A percentile compares a stretch with the other conserved stretches of the same genome.
phyloP scores from a whole-genome alignment of 2,113 vertebrate genomes.

The Gambusia holbrooki region DNA sequence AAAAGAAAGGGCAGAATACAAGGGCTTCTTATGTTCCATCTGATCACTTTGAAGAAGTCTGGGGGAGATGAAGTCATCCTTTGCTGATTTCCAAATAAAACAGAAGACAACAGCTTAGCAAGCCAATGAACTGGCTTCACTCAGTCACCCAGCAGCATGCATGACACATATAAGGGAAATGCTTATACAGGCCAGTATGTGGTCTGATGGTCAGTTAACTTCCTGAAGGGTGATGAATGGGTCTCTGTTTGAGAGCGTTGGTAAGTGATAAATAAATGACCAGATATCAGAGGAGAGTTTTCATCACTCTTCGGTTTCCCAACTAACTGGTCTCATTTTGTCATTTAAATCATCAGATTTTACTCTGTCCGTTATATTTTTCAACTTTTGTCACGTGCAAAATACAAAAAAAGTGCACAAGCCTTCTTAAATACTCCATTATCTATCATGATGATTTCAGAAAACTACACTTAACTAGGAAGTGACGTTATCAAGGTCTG shows the following conservation, averaged over 20 bases:
- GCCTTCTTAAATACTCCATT: constrained; percentile 14
- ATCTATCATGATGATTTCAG: constrained; percentile 5
- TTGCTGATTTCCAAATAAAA: constrained; percentile 72
- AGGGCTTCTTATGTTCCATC: constrained; percentile 35
- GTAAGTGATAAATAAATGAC: constrained; percentile 59
- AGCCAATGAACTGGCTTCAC: constrained; percentile 64
- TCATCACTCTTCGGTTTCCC: constrained; percentile 51
- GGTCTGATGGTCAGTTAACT: constrained; percentile 61
- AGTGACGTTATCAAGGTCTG: constrained; percentile 31
- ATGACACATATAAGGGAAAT: constrained; percentile 54
- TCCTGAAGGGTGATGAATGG: constrained; percentile 56
- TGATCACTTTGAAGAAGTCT: constrained; percentile 62
- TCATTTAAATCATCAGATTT: constrained; percentile 17
- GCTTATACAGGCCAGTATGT: constrained; percentile 33
- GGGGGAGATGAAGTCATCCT: constrained; percentile 70
- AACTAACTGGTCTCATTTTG: constrained; percentile 34
- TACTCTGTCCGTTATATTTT: constrained; percentile 6
- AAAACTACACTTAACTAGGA: constrained; percentile 3
- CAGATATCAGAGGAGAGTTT: constrained; percentile 50
- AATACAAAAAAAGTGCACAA: constrained; percentile 7
- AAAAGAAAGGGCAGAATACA: constrained; percentile 45
- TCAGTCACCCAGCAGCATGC: constrained; percentile 65
- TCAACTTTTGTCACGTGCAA: constrained; percentile 1
- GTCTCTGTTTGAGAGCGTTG: constrained; percentile 40
- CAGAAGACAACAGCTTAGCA: constrained; percentile 65